These are phyloP conservation scores for Muscina levida DNA, from an alignment of 2,888 invertebrate species.

Conservation along the genomic window DNA sequence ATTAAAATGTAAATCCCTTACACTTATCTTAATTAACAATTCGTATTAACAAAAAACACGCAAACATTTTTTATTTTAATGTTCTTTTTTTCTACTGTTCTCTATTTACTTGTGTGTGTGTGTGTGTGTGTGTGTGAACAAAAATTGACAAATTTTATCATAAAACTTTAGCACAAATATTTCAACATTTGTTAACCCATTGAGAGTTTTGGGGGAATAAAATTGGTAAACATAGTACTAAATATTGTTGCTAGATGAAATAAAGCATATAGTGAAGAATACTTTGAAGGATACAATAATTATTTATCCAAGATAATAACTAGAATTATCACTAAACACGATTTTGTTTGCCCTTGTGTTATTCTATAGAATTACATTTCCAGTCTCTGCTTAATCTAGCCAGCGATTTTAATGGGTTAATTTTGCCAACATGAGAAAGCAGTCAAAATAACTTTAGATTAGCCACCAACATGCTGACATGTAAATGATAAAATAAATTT, in stretches of 20 bases:
- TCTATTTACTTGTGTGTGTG: not conserved
- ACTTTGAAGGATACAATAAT: no score
- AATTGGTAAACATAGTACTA: no score
- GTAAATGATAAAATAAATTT: conserved; percentile 36
- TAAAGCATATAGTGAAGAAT: no score
- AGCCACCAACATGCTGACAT: conserved; percentile 24
- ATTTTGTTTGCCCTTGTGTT: no score
- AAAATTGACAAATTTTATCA: conserved; percentile 25
- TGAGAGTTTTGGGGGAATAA: no score
- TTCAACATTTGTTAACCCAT: conserved; percentile 52
- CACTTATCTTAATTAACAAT: conserved; percentile 70
- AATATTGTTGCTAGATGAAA: no score
- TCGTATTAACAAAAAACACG: conserved; percentile 54
- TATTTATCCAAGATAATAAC: no score
- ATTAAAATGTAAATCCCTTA: conserved; percentile 67
- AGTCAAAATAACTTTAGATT: conserved; percentile 29
- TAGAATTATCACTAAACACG: no score
- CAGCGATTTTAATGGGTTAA: not conserved
- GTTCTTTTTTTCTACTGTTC: not conserved
- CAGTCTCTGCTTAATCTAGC: no score
- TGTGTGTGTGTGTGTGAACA: not conserved
- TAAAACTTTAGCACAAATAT: not conserved
- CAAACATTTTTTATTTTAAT: conserved; percentile 11
- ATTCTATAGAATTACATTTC: no score
- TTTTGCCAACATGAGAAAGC: not conserved